phyloP scores from a whole-genome alignment of 2,888 invertebrate genomes.

The Stictocephala bisonia region DNA sequence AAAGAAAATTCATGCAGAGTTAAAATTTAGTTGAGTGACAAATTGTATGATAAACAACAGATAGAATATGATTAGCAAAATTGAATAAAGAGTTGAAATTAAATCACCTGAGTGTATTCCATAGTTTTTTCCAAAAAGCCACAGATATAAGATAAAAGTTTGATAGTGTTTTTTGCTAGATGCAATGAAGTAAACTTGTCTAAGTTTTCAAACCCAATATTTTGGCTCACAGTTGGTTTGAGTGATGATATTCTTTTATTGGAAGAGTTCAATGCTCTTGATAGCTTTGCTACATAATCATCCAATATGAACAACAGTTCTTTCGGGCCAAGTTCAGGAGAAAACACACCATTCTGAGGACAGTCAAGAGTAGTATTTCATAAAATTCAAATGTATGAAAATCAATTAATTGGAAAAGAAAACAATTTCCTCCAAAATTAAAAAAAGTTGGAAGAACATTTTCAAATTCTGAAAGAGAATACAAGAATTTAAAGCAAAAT shows the following conservation, averaged over 20 bases:
- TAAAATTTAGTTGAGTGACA: no score
- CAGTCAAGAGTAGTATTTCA: neutral
- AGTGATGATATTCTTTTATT: conserved; percentile 52
- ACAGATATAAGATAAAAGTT: conserved; percentile 67
- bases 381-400: no score
- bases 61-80: no score
- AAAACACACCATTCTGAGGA: conserved; percentile 56
- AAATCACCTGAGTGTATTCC: conserved; percentile 59
- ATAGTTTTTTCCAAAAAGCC: conserved; percentile 65
- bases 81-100: no score
- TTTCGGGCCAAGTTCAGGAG: conserved; percentile 62
- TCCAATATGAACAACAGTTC: conserved; percentile 67
- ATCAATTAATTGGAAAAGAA: no score
- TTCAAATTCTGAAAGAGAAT: no score
- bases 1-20: no score
- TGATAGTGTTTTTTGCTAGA: conserved; percentile 61
- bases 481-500: no score
- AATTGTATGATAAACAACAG: no score
- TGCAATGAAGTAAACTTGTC: conserved; percentile 52
- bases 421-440: conserved; percentile 56
- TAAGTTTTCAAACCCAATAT: conserved; percentile 56
- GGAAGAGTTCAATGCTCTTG: conserved; percentile 62
- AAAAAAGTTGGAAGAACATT: conserved; percentile 62
- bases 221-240: conserved; percentile 46
- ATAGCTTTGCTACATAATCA: conserved; percentile 71